Base-by-base conservation (phyloP, 2,113 vertebrate species). In the Anguilla rostrata region DNA sequence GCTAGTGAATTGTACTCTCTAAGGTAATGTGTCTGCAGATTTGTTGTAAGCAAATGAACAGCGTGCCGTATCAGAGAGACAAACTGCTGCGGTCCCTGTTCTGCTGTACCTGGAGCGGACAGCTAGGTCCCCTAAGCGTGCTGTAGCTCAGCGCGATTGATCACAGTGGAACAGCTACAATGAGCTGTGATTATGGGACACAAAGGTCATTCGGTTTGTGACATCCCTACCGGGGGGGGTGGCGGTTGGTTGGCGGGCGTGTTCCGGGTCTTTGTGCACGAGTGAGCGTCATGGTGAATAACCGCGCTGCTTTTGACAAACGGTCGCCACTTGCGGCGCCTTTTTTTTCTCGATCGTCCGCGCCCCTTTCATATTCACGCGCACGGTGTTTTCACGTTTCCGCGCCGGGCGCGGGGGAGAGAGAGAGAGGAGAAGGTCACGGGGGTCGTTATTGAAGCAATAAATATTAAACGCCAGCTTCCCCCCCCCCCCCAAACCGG, bases 391-490 rank as follows among this genome's bases (percentile, higher is more conserved):
- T 63, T 63, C 6, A n/a, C 26, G 9, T 26, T n/a, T 71, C 20
- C 63, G 18, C 57, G 18, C 63, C 1, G 34, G 34, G 34, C 34
- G 34, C 34, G 34, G 34, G 34, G 34, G 34, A 34, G 34, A 34
- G 34, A 34, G 43, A 46, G 43, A 34, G 26, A 11, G 1, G 66
- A 29, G 66, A 75, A 75, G 71, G 71, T 75, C 34, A 75, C 26
- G 71, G 71, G 49, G n/a, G 71, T n/a, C 34, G 71, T 75, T 75
- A 75, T 75, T 75, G 71, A 75, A 34, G 71, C 71, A 75, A 75
- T 75, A 75, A 75, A 75, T 75, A 75, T 75, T 75, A 75, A 75
- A 75, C n/a, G 5, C n/a, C 71, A 75, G 71, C 71, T n/a, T 14
- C 71, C 43, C 1, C 34, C 34, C 34, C 34, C 34, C 34, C 34